Percentiles rank a stretch among this genome's conserved stretches.
These are phyloP conservation scores for Buphagus erythrorhynchus DNA, from an alignment of 2,797 vertebrate genomes.

Conservation along the genomic window DNA sequence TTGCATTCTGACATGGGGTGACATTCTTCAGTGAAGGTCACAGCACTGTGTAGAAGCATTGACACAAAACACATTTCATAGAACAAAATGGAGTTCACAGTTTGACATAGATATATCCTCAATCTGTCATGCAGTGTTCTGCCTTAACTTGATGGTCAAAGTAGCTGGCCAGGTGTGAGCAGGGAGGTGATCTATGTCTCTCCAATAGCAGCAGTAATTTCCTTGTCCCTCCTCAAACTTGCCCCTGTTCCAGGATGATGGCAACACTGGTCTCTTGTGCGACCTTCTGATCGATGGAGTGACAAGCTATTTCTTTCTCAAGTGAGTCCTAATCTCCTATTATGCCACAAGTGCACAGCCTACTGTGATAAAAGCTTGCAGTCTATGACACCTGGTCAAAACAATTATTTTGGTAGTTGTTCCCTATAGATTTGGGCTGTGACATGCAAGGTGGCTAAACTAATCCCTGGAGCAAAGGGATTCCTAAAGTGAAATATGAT, in stretches of 20 bases:
- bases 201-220: conserved; percentile 55
- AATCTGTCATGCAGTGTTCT: conserved; percentile 27
- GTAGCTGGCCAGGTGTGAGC: conserved; percentile 34
- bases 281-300: conserved; percentile 56
- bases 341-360: conserved; percentile 42
- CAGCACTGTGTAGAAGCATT: not conserved
- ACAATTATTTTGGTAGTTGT: conserved; percentile 60
- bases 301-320: conserved; percentile 68
- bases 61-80: not conserved
- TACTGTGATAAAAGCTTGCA: conserved; percentile 58
- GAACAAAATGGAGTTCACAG: conserved; percentile 15
- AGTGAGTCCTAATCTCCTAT: conserved; percentile 62
- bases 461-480: conserved; percentile 40
- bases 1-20: not conserved
- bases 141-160: conserved; percentile 29
- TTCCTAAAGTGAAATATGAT: conserved; percentile 39
- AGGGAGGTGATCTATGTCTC: conserved; percentile 32
- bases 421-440: not conserved
- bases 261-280: not conserved
- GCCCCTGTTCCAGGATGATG: not conserved
- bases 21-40: conserved; percentile 21
- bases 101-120: conserved; percentile 13
- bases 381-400: conserved; percentile 57
- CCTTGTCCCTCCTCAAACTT: conserved; percentile 23
- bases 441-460: conserved; percentile 15